Percentiles rank a stretch among this genome's conserved stretches.
These are phyloP conservation scores for Xiphophorus maculatus DNA, from an alignment of 2,113 vertebrate species.

Conservation along the genomic window DNA sequence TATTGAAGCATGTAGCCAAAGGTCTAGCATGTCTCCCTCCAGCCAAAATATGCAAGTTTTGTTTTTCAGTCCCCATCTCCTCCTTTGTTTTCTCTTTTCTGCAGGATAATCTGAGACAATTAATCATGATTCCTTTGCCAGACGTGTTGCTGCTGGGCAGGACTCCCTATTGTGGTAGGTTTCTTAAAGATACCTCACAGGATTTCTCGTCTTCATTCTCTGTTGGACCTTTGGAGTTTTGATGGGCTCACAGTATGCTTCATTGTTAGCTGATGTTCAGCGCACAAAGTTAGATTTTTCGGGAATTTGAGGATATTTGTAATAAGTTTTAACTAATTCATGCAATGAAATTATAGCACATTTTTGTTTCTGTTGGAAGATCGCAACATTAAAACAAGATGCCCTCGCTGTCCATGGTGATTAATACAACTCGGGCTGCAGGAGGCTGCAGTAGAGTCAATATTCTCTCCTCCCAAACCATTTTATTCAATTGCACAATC, in stretches of 20 bases:
- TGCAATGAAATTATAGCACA: not conserved
- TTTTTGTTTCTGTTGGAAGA: not conserved
- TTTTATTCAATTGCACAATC: constrained; percentile 43
- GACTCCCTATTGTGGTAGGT: constrained; percentile 72
- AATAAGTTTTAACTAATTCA: not conserved
- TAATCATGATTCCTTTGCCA: constrained; percentile 75
- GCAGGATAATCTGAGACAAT: constrained; percentile 74
- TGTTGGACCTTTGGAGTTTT: constrained; percentile 7
- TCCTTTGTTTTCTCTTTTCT: constrained; percentile 25
- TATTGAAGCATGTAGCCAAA: constrained; percentile 48
- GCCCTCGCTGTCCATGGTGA: not conserved
- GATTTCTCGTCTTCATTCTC: constrained; percentile 2
- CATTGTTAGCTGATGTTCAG: constrained; percentile 14
- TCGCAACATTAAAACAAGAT: not conserved
- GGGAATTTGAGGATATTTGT: too few relatives aligned
- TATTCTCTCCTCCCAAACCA: not conserved
- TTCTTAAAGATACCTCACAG: constrained; percentile 12
- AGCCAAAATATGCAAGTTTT: constrained; percentile 22
- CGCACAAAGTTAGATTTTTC: constrained; percentile 3
- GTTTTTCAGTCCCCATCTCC: not conserved
- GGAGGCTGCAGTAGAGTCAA: not conserved
- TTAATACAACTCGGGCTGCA: not conserved
- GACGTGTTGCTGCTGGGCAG: constrained; percentile 71
- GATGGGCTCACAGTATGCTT: not conserved
- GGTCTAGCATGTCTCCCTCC: constrained; percentile 8